Evolutionary conservation across 1,140 invertebrate genomes (phyloP).

Genomic region (Chironomus striatipennis): DNA sequence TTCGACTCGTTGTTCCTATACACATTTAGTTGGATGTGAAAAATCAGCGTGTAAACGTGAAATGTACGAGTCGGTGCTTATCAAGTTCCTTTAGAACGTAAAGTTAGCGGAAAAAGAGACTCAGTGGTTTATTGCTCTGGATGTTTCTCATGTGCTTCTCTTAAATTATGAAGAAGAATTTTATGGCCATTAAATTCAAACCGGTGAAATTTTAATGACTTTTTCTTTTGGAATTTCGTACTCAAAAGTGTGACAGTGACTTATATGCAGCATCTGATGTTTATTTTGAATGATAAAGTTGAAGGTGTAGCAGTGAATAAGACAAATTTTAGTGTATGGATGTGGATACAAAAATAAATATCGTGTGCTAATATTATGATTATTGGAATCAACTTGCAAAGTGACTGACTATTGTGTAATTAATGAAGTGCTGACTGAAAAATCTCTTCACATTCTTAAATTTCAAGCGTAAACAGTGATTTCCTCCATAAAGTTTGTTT

Average conservation of each 20-base stretch:
- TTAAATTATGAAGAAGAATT: background rate
- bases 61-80: background rate
- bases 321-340: background rate
- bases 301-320: background rate
- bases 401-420: background rate
- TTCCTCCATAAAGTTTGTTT: too few species aligned
- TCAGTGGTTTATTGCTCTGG: background rate
- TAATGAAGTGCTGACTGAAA: background rate
- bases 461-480: too few species aligned
- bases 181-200: background rate
- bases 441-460: background rate
- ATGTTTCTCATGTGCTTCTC: background rate
- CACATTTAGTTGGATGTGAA: background rate
- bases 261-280: background rate
- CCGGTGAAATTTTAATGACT: background rate
- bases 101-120: background rate
- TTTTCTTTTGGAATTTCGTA: background rate
- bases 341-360: too few species aligned
- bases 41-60: conserved; percentile 1
- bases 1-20: too few species aligned
- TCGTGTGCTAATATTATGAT: background rate
- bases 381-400: background rate
- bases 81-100: background rate
- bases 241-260: background rate
- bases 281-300: background rate